A percentile compares a stretch with the other conserved stretches of the same genome.
These are phyloP conservation scores for Adineta ricciae DNA, from an alignment of 2,888 invertebrate species.

Conservation along the genomic window DNA sequence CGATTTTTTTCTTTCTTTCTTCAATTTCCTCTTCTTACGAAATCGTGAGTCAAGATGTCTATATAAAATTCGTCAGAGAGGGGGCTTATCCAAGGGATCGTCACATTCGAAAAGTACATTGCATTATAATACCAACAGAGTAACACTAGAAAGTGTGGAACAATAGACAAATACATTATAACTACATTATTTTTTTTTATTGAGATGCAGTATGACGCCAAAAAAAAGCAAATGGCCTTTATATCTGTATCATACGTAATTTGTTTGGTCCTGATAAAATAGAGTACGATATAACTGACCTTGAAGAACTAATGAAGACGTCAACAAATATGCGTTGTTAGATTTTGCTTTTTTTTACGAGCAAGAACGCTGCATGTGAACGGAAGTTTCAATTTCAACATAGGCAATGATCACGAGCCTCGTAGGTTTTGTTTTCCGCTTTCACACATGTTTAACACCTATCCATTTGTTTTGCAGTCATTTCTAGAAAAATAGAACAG, in stretches of 20 bases:
- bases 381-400: neutral
- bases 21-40: neutral
- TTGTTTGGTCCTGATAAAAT: neutral
- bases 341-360: neutral
- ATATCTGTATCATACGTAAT: neutral
- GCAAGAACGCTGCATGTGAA: neutral
- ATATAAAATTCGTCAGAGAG: neutral
- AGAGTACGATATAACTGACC: neutral
- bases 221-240: neutral
- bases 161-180: neutral
- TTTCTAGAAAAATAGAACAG: too few relatives aligned
- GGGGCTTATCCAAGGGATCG: too few relatives aligned
- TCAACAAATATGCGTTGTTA: neutral
- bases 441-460: neutral
- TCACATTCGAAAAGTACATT: neutral
- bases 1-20: neutral
- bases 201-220: neutral
- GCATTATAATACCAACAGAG: neutral
- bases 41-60: neutral
- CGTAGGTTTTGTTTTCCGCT: too few relatives aligned
- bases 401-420: too few relatives aligned
- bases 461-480: neutral
- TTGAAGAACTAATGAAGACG: neutral
- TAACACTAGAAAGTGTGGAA: neutral
- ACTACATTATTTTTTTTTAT: neutral